Conservation (phyloP, 2,113 vertebrate species). For the Corythornis madagascariensis region DNA sequence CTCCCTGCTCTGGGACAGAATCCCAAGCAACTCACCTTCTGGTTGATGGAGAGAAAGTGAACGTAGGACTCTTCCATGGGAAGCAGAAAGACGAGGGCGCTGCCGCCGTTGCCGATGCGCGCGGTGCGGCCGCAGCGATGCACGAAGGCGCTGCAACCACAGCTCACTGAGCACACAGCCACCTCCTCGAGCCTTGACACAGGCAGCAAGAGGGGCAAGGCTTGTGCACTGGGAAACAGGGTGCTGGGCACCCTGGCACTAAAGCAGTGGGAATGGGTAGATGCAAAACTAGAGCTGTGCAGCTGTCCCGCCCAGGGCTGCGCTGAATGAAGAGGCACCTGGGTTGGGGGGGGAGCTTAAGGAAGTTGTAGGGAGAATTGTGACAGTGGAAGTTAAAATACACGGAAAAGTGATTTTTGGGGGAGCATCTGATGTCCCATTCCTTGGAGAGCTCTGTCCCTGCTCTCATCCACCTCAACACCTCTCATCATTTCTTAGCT, state of each 20-base stretch:
- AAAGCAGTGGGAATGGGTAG: background rate
- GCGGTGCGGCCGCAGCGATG: constrained; percentile 96
- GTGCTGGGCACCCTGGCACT: background rate
- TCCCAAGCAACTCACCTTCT: constrained; percentile 80
- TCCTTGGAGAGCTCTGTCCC: background rate
- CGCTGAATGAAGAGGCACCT: background rate
- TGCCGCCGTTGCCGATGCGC: constrained; percentile 88
- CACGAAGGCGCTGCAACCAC: constrained; percentile 86
- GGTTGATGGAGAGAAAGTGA: constrained; percentile 92
- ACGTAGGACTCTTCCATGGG: constrained; percentile 96
- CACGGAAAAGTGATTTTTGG: background rate
- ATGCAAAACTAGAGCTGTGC: fast-evolving
- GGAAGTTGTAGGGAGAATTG: background rate
- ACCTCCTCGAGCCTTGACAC: too few relatives aligned
- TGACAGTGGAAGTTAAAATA: background rate
- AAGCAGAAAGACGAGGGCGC: constrained; percentile 90
- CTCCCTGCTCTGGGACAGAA: background rate
- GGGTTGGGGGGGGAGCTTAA: background rate
- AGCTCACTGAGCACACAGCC: background rate
- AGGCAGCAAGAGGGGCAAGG: background rate
- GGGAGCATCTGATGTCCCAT: background rate
- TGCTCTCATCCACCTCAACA: background rate
- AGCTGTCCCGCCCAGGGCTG: background rate
- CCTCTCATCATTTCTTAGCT: background rate
- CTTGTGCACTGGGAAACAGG: background rate